Conservation (phyloP, 2,113 vertebrate species). For the Sigmodon hispidus region DNA sequence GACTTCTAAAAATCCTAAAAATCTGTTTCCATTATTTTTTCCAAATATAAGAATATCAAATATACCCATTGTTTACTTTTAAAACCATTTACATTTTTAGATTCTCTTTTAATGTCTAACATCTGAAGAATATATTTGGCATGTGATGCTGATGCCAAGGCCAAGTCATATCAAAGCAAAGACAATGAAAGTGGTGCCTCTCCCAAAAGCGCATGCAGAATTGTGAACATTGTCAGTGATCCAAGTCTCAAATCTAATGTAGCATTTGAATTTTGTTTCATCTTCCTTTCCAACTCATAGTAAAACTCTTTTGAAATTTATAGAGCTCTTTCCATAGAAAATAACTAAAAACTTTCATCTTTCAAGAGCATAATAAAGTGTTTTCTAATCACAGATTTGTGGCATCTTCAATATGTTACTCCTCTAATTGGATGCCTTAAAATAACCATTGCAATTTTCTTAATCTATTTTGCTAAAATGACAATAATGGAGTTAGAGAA, state of each 20-base stretch:
- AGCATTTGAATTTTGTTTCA: conserved; percentile 17
- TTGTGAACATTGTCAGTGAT: neutral
- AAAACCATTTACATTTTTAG: neutral
- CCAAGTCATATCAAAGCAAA: conserved; percentile 39
- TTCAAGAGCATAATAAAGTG: conserved; percentile 35
- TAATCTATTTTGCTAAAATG: conserved; percentile 62
- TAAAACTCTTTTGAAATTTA: conserved; percentile 18
- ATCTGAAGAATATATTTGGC: conserved; percentile 13
- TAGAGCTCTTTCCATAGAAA: neutral
- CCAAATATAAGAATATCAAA: neutral
- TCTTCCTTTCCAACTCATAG: neutral
- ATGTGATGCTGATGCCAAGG: neutral
- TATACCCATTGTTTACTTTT: neutral
- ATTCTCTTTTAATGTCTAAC: neutral
- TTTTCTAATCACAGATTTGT: conserved; percentile 54
- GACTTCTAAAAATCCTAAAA: neutral
- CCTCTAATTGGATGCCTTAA: conserved; percentile 58
- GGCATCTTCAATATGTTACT: neutral
- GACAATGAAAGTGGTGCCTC: neutral
- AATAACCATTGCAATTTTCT: neutral
- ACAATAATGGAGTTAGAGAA: conserved; percentile 49
- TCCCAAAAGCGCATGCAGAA: neutral
- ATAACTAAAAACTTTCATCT: neutral
- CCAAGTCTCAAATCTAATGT: neutral
- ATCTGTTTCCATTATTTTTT: neutral